Percentiles rank a stretch among this genome's conserved stretches.
phyloP scores from a whole-genome alignment of 2,113 vertebrate species.

The Cettia cetti region DNA sequence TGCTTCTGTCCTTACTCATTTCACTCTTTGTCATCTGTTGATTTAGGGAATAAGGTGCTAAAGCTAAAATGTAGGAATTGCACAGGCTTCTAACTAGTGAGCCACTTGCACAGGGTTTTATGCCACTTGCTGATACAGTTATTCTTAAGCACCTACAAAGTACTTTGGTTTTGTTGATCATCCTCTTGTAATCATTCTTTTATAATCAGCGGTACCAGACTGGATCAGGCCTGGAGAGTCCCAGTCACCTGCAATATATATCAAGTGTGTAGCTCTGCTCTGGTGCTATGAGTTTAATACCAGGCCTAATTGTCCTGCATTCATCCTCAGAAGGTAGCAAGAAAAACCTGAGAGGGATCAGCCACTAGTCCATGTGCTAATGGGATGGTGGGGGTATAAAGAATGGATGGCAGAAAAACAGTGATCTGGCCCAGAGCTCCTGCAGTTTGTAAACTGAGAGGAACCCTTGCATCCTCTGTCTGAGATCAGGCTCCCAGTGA shows the following conservation, averaged over 20 bases:
- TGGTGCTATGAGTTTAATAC: neutral
- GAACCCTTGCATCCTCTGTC: neutral
- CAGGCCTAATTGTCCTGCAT: neutral
- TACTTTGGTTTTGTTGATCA: neutral
- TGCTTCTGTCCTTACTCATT: neutral
- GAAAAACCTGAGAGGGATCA: neutral
- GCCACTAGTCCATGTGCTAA: neutral
- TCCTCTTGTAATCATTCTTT: neutral
- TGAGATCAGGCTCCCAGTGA: neutral
- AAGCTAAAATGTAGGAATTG: neutral
- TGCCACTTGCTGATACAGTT: neutral
- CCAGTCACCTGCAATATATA: neutral
- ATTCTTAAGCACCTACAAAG: neutral
- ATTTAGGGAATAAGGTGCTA: neutral
- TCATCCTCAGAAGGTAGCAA: neutral
- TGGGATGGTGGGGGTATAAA: neutral
- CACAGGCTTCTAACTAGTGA: neutral
- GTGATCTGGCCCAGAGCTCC: neutral
- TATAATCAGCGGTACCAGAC: neutral
- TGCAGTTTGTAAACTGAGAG: neutral
- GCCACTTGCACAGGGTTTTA: neutral
- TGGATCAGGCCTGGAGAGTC: neutral
- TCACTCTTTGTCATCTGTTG: neutral
- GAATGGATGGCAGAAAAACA: neutral
- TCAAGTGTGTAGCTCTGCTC: neutral